Conservation (phyloP, 2,797 vertebrate species). For the Menidia menidia region DNA sequence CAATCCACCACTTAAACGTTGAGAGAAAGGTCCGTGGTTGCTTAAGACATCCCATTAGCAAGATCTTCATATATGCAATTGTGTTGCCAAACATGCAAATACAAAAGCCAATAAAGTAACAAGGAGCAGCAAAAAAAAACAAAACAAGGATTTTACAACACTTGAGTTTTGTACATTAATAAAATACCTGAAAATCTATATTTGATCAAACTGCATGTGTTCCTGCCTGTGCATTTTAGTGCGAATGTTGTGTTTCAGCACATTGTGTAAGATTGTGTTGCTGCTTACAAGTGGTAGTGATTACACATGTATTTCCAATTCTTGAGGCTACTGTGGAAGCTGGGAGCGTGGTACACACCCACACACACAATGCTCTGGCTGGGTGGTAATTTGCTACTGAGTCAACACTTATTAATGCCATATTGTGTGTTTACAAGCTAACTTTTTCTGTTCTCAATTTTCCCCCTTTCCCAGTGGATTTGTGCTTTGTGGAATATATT, state of each 20-base stretch:
- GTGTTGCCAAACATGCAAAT: conserved; percentile 2
- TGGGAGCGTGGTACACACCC: conserved; percentile 70
- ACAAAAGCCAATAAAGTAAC: conserved; percentile 18
- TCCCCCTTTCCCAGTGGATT: conserved; percentile 19
- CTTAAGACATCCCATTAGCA: not conserved
- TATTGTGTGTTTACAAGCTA: conserved; percentile 66
- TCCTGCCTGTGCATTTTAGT: conserved; percentile 4
- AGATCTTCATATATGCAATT: not conserved
- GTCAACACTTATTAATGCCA: conserved; percentile 76
- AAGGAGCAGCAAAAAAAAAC: conserved; percentile 36
- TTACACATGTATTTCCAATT: conserved; percentile 72
- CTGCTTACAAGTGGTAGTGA: conserved; percentile 70
- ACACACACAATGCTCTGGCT: conserved; percentile 59
- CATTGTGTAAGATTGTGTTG: conserved; percentile 39
- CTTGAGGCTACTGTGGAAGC: conserved; percentile 73
- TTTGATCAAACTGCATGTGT: conserved; percentile 51
- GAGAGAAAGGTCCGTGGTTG: conserved; percentile 25
- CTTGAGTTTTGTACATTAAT: conserved; percentile 26
- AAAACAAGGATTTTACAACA: conserved; percentile 30
- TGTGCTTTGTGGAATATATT: conserved; percentile 15
- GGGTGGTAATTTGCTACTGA: conserved; percentile 72
- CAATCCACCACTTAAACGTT: conserved; percentile 36
- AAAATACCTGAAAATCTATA: conserved; percentile 27
- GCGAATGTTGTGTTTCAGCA: conserved; percentile 24
- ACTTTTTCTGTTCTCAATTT: conserved; percentile 44